Evolutionary conservation across 2,888 invertebrate species (phyloP).

Genomic region (Myopa tessellatipennis): DNA sequence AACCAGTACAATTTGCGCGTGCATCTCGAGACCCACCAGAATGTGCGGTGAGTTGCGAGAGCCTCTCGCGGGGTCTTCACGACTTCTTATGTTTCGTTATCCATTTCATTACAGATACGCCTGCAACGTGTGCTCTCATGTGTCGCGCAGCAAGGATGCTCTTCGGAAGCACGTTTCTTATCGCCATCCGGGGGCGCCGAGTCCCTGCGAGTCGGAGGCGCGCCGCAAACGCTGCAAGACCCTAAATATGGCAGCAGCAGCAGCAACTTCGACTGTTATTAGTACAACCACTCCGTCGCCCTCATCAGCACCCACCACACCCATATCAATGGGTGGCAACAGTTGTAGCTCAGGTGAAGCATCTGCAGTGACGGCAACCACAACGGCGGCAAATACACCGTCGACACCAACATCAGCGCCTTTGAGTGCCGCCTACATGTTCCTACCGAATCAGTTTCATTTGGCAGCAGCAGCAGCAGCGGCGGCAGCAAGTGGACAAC

Average conservation of each 20-base stretch:
- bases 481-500: slow-evolving; percentile 32
- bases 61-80: not conserved
- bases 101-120: slow-evolving; percentile 73
- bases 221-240: slow-evolving; percentile 67
- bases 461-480: slow-evolving; percentile 57
- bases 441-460: slow-evolving; percentile 66
- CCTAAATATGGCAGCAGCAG: slow-evolving; percentile 48
- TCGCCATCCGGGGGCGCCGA: slow-evolving; percentile 76
- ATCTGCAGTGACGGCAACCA: not conserved
- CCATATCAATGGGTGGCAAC: slow-evolving; percentile 38
- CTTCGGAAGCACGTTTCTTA: slow-evolving; percentile 90
- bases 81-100: not conserved
- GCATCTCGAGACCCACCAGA: slow-evolving; percentile 91
- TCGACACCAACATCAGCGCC: slow-evolving; percentile 49
- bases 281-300: slow-evolving; percentile 49
- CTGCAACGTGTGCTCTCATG: slow-evolving; percentile 87
- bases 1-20: slow-evolving; percentile 92
- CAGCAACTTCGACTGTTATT: slow-evolving; percentile 47
- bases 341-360: not conserved
- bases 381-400: slow-evolving; percentile 4
- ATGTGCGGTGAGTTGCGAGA: slow-evolving; percentile 71
- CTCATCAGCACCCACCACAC: slow-evolving; percentile 43
- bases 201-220: slow-evolving; percentile 67
- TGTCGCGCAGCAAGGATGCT: slow-evolving; percentile 88
- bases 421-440: slow-evolving; percentile 61